These are phyloP conservation scores for Aricia agestis DNA, from an alignment of 1,140 invertebrate genomes.

Conservation along the genomic window DNA sequence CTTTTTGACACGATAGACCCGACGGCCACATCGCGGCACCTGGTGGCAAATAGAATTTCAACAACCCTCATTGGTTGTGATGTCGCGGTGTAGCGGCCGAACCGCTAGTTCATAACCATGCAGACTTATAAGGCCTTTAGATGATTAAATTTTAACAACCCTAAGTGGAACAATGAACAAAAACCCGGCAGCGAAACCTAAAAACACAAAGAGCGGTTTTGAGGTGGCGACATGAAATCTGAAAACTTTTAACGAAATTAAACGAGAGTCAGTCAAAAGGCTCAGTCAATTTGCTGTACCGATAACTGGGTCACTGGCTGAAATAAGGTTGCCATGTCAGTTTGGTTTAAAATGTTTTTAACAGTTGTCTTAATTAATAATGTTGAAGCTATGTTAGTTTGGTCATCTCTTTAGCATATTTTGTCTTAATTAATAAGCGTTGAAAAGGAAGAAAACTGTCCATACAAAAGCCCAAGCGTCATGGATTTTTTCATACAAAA, in stretches of 20 bases:
- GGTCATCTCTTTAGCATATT: too few species aligned
- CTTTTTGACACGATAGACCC: too few species aligned
- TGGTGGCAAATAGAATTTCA: too few species aligned
- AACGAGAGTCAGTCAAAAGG: neutral
- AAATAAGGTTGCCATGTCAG: conserved; percentile 47
- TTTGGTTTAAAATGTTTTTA: conserved; percentile 41
- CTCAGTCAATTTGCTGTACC: conserved; percentile 30
- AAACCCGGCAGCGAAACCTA: neutral
- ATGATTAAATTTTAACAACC: neutral
- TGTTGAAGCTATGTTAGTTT: too few species aligned
- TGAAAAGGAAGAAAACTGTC: too few species aligned
- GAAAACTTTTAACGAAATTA: conserved; percentile 20
- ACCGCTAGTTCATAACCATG: too few species aligned
- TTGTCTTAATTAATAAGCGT: too few species aligned
- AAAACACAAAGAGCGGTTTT: neutral
- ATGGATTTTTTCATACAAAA: too few species aligned
- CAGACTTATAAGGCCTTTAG: neutral
- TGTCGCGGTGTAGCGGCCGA: too few species aligned
- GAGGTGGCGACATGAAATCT: conserved; percentile 15
- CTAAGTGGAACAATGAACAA: neutral
- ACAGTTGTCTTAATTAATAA: neutral
- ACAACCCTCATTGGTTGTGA: too few species aligned
- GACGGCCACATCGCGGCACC: too few species aligned
- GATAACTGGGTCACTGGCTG: conserved; percentile 58
- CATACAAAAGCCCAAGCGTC: too few species aligned